Evolutionary conservation across 1,140 invertebrate species (phyloP).

Genomic region (Panulirus ornatus): DNA sequence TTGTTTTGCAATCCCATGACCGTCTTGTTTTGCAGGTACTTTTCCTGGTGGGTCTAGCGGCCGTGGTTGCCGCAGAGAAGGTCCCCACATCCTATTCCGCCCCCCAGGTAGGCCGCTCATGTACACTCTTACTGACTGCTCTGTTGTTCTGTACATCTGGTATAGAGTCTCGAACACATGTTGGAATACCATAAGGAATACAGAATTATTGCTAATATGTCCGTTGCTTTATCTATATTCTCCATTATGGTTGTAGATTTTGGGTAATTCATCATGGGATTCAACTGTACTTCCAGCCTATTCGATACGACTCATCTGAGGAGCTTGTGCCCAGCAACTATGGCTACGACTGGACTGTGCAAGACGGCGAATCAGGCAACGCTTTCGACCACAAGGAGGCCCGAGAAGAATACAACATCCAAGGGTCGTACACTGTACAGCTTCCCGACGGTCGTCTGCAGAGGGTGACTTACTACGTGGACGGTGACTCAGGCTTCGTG

Average conservation of each 20-base stretch:
- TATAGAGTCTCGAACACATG: no score
- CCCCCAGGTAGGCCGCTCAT: not conserved
- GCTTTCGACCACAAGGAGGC: not conserved
- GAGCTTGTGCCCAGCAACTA: not conserved
- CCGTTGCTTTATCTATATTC: no score
- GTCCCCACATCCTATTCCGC: not conserved
- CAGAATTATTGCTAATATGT: no score
- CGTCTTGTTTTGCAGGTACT: not conserved
- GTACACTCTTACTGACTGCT: no score
- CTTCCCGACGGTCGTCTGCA: slow-evolving; percentile 10
- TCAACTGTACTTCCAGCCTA: no score
- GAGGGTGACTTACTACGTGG: slow-evolving; percentile 1
- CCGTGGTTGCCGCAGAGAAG: not conserved
- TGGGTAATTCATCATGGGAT: no score
- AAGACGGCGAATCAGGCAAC: not conserved
- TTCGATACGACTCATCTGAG: not conserved
- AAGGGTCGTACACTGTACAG: not conserved
- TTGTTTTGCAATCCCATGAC: no score
- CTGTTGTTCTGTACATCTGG: no score
- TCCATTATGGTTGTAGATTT: no score
- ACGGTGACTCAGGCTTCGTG: slow-evolving; percentile 2
- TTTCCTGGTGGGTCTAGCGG: not conserved
- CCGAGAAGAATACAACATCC: not conserved
- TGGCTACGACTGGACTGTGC: not conserved
- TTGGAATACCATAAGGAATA: no score